Percentiles rank a stretch among this genome's conserved stretches.
phyloP scores from a whole-genome alignment of 2,113 vertebrate species.

The Microtus pennsylvanicus region DNA sequence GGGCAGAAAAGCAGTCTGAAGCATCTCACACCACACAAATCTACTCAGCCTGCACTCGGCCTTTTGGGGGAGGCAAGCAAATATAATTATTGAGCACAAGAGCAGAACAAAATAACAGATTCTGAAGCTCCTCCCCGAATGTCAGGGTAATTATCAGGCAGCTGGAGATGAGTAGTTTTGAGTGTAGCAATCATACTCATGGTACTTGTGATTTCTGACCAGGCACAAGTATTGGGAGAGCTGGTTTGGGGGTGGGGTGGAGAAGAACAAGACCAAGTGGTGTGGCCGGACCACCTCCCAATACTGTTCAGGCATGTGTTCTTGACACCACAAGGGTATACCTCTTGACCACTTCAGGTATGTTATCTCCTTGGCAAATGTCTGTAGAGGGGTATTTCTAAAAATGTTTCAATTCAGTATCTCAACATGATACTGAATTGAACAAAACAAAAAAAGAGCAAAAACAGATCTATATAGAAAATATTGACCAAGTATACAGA shows the following conservation, averaged over 20 bases:
- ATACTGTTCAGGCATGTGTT: rapidly evolving
- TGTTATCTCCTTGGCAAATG: background rate
- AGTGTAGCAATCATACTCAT: background rate
- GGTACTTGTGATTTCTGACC: background rate
- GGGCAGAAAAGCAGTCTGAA: slow-evolving; percentile 48
- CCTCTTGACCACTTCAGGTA: too few relatives aligned
- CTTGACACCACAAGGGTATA: background rate
- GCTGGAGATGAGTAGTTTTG: slow-evolving; percentile 49
- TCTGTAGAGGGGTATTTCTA: background rate
- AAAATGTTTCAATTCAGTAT: background rate
- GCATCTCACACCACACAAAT: slow-evolving; percentile 64
- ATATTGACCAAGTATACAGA: background rate
- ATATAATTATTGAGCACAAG: slow-evolving; percentile 66
- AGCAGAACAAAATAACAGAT: slow-evolving; percentile 66
- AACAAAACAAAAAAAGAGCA: too few relatives aligned
- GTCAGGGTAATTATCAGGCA: slow-evolving; percentile 53
- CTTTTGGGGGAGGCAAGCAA: slow-evolving; percentile 54
- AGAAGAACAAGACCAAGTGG: background rate
- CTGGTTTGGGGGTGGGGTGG: background rate
- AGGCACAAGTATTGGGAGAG: background rate
- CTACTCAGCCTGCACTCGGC: slow-evolving; percentile 58
- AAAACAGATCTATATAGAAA: background rate
- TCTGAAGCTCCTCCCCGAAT: slow-evolving; percentile 49
- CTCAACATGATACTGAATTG: background rate
- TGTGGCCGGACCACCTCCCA: background rate